These are phyloP conservation scores for Phortica variegata DNA, from an alignment of 1,140 invertebrate genomes.

Conservation along the genomic window DNA sequence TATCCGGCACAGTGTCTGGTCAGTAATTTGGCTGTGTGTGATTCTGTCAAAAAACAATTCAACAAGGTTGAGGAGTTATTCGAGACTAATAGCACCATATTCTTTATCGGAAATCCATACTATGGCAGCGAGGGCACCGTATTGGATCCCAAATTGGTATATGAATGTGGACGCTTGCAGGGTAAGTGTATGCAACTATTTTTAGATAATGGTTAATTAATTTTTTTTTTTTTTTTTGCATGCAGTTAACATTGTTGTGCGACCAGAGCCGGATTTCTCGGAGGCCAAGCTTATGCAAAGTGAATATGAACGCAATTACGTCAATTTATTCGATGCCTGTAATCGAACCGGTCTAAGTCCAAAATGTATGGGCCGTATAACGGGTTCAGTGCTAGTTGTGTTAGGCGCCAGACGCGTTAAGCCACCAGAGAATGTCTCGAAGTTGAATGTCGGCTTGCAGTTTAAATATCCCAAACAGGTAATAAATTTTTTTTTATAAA, in stretches of 20 bases:
- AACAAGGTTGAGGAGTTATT: slow-evolving; percentile 72
- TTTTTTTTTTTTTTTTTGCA: neutral
- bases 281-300: slow-evolving; percentile 39
- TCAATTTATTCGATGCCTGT: slow-evolving; percentile 43
- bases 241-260: slow-evolving; percentile 48
- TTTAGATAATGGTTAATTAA: slow-evolving; percentile 7
- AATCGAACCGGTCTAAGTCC: slow-evolving; percentile 55
- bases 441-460: slow-evolving; percentile 86
- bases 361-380: slow-evolving; percentile 79
- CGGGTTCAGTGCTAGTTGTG: slow-evolving; percentile 74
- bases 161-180: slow-evolving; percentile 41
- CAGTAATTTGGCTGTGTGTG: slow-evolving; percentile 23
- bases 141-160: slow-evolving; percentile 38
- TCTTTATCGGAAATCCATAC: slow-evolving; percentile 75
- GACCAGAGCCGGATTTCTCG: slow-evolving; percentile 57
- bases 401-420: slow-evolving; percentile 52
- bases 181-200: slow-evolving; percentile 19
- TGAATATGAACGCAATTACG: slow-evolving; percentile 40
- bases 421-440: slow-evolving; percentile 57
- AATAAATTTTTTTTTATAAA: slow-evolving; percentile 16
- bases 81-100: slow-evolving; percentile 66
- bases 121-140: slow-evolving; percentile 80
- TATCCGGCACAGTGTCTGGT: slow-evolving; percentile 63
- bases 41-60: slow-evolving; percentile 22
- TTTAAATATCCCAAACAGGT: slow-evolving; percentile 88